These are phyloP conservation scores for Troides oblongomaculatus DNA, from an alignment of 2,888 invertebrate genomes.

Conservation along the genomic window DNA sequence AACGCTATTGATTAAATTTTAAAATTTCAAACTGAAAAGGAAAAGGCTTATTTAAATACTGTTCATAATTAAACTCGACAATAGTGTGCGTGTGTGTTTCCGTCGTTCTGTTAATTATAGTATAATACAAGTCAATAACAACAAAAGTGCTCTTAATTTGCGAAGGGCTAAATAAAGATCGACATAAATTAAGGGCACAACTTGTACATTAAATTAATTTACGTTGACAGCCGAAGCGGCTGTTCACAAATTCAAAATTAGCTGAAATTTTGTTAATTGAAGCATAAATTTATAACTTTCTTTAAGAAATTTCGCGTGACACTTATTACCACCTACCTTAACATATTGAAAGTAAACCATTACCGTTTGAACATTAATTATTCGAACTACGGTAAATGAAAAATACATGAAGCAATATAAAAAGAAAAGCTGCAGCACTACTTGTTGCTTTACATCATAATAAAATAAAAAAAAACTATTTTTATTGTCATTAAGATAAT, in stretches of 20 bases:
- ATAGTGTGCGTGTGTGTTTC: background rate
- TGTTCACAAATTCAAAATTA: conserved; percentile 21
- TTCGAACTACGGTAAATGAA: background rate
- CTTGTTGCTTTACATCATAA: no score
- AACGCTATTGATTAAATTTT: background rate
- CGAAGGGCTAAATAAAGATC: conserved; percentile 23
- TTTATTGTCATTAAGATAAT: no score
- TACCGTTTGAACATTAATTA: background rate
- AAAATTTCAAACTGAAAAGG: background rate
- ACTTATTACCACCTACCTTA: background rate
- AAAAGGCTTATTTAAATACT: background rate
- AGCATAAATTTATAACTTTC: conserved; percentile 28
- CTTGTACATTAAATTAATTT: conserved; percentile 28
- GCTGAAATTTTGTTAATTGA: conserved; percentile 29
- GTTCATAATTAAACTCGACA: background rate
- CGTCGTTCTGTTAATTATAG: background rate
- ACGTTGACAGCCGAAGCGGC: conserved; percentile 23
- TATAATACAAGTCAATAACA: background rate
- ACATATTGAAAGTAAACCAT: background rate
- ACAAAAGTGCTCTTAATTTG: conserved; percentile 11
- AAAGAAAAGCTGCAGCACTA: no score
- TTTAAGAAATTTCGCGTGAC: conserved; percentile 20
- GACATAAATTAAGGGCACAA: conserved; percentile 23
- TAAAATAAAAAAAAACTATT: no score
- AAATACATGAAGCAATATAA: no score